Evolutionary conservation across 2,113 vertebrate species (phyloP).

Genomic region (Triplophysa dalaica): DNA sequence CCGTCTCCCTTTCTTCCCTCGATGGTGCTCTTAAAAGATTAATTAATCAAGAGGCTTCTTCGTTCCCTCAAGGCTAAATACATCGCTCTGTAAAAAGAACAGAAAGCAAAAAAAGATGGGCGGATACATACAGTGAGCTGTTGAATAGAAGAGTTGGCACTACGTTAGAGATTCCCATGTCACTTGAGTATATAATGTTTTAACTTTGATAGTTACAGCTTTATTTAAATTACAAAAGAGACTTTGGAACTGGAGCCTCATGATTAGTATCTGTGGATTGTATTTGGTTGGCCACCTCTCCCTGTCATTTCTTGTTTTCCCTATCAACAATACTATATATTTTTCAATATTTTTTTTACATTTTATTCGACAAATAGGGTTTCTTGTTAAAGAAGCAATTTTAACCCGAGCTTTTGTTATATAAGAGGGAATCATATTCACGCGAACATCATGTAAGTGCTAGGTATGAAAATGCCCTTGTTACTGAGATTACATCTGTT

Average conservation of each 20-base stretch:
- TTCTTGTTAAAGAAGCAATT: neutral
- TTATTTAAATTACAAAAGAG: neutral
- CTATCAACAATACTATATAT: too few species aligned
- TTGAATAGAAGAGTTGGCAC: slow-evolving; percentile 23
- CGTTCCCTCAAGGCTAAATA: slow-evolving; percentile 63
- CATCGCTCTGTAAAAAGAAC: slow-evolving; percentile 54
- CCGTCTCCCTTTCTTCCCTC: too few species aligned
- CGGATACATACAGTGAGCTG: neutral
- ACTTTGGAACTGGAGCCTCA: neutral
- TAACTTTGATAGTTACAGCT: slow-evolving; percentile 1
- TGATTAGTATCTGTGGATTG: neutral
- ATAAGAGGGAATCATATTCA: too few species aligned
- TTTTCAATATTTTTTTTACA: too few species aligned
- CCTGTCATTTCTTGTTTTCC: too few species aligned
- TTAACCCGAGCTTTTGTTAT: too few species aligned
- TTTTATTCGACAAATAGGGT: too few species aligned
- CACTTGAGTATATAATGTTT: slow-evolving; percentile 7
- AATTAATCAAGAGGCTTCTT: slow-evolving; percentile 64
- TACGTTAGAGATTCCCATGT: slow-evolving; percentile 11
- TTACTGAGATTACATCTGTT: too few species aligned
- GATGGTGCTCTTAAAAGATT: slow-evolving; percentile 47
- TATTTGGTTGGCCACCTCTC: too few species aligned
- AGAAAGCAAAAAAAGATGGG: neutral
- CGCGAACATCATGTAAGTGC: too few species aligned
- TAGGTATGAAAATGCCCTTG: too few species aligned